Evolutionary conservation across 2,113 vertebrate species (phyloP), one percentile per base, ranked within the genome.

Genomic region (Pygoscelis antarcticus): DNA sequence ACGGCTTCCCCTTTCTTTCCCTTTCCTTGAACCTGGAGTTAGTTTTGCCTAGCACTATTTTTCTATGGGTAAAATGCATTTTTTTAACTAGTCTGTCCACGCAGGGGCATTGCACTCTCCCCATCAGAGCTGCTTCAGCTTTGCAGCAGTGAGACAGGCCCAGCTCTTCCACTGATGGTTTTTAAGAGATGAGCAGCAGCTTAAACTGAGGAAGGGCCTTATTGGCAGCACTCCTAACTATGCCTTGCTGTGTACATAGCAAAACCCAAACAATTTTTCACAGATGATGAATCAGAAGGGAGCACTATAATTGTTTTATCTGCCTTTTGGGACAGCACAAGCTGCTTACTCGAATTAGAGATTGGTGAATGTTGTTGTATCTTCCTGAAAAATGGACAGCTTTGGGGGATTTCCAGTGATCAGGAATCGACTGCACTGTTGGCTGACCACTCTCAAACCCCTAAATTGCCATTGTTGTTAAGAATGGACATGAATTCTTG

Each of bases 261-360:
- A 30, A 92, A 97, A 19, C 71, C 78, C 82, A 90, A 87, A 80
- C 90, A 58, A 54, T 95, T 86, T 58, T 77, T 96, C 93, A 95
- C 82, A 66, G 66, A 54, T 72, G 75, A 95, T 87, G 92, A 91
- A 95, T 88, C 96, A 95, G 92, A 77, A 95, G 96, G 96, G 96
- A 96, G 71, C 90, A 70, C 66, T 97, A 44, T 87, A 94, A 95
- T 94, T 94, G 93, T 83, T 97, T 96, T 92, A 96, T 90, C 71
- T 93, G 93, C 75, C 96, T 95, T 96, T 91, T 88, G 96, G 90
- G 96, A 92, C 36, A 92, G 85, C 58, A 44, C 85, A 95, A 95
- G 93, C 93, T 95, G 95, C 85, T 91, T 88, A 61, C 49, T 80
- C 78, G 93, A 96, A 88, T 95, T 95, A 93, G 72, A 93, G 74